phyloP scores from a whole-genome alignment of 2,797 vertebrate genomes.

The Syngnathus rostellatus region DNA sequence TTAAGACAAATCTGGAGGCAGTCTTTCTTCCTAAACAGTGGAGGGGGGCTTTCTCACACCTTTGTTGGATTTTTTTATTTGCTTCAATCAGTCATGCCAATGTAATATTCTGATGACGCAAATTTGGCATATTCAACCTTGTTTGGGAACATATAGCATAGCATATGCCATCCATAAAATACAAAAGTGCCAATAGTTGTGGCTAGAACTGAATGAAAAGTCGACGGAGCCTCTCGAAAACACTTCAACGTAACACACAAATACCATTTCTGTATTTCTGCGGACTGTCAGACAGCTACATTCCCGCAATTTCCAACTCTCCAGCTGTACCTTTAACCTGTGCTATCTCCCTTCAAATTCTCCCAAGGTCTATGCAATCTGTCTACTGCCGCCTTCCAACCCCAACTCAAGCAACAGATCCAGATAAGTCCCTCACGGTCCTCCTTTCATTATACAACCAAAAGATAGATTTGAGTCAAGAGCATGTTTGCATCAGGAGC shows the following conservation, averaged over 20 bases:
- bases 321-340: neutral
- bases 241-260: neutral
- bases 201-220: neutral
- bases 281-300: neutral
- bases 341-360: conserved; percentile 1
- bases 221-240: neutral
- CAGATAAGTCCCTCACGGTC: conserved; percentile 40
- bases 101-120: neutral
- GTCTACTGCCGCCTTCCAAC: conserved; percentile 4
- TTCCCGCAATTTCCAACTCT: too few relatives aligned
- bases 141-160: neutral
- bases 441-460: conserved; percentile 55
- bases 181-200: neutral
- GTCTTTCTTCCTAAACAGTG: too few relatives aligned
- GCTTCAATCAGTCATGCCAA: neutral
- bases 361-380: neutral
- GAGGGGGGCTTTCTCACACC: neutral
- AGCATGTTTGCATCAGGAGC: conserved; percentile 33
- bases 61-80: neutral
- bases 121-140: neutral
- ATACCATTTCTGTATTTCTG: neutral
- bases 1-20: too few relatives aligned
- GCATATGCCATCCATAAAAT: neutral
- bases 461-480: conserved; percentile 48
- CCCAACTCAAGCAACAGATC: conserved; percentile 29